A percentile compares a stretch with the other conserved stretches of the same genome.
Conservation (phyloP, 2,797 vertebrate genomes). For the Acanthis flammea region DNA sequence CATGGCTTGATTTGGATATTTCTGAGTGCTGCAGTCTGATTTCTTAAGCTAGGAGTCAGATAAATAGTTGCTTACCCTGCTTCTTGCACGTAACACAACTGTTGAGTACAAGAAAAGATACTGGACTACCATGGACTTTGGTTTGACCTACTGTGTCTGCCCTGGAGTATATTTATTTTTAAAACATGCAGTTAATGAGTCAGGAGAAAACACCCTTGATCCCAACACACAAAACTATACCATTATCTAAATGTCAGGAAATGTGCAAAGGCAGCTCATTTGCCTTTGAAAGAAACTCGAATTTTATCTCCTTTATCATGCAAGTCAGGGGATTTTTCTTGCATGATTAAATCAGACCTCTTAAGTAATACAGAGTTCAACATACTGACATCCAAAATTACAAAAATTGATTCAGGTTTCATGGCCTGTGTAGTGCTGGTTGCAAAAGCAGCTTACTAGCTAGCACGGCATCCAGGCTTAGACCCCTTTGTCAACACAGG, state of each 20-base stretch:
- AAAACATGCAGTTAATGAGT: not conserved
- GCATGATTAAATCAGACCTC: not conserved
- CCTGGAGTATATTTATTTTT: not conserved
- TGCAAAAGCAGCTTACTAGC: not conserved
- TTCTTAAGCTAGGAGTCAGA: not conserved
- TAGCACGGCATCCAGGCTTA: not conserved
- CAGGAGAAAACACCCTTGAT: not conserved
- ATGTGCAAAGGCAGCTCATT: not conserved
- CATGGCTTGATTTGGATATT: not conserved
- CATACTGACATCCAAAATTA: not conserved
- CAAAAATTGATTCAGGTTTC: not conserved
- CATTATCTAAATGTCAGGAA: not conserved
- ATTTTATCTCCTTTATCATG: not conserved
- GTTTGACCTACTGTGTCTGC: not conserved
- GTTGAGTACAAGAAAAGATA: not conserved
- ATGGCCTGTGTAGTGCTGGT: not conserved
- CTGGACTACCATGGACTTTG: accelerated
- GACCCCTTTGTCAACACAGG: not conserved
- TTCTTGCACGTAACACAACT: not conserved
- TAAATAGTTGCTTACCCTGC: not conserved
- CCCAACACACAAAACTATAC: not conserved
- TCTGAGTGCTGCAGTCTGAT: not conserved
- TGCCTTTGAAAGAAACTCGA: not conserved
- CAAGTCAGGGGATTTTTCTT: not conserved
- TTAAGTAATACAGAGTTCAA: not conserved